Conservation (phyloP, 1,140 invertebrate genomes). For the Schlechtendalia chinensis region DNA sequence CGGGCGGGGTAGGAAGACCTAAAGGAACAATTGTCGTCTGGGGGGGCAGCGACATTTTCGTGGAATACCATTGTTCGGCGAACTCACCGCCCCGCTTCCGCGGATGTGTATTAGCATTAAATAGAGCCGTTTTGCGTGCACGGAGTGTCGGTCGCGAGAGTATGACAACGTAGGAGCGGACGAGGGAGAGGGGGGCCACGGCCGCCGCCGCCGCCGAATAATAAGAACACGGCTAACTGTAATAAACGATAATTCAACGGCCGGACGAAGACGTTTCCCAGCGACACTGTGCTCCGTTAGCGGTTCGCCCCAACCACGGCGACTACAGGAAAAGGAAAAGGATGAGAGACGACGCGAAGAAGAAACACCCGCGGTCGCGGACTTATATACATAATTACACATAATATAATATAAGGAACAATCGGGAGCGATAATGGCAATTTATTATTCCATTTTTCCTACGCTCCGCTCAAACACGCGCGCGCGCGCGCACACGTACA, state of each 20-base stretch:
- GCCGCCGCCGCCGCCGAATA: neutral
- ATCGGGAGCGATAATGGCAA: slow-evolving; percentile 45
- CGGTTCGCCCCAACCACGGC: slow-evolving; percentile 18
- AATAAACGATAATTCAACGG: slow-evolving; percentile 48
- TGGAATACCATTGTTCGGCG: slow-evolving; percentile 14
- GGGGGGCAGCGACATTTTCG: slow-evolving; percentile 13
- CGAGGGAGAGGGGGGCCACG: no score
- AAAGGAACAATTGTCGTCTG: slow-evolving; percentile 32
- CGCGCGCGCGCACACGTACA: neutral
- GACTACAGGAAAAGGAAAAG: slow-evolving; percentile 46
- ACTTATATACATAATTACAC: slow-evolving; percentile 48
- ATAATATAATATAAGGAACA: slow-evolving; percentile 48
- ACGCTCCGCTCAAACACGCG: slow-evolving; percentile 20
- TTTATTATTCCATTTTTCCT: slow-evolving; percentile 50
- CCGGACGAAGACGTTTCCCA: slow-evolving; percentile 44
- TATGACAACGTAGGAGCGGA: neutral
- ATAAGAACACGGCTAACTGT: slow-evolving; percentile 45
- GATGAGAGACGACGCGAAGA: slow-evolving; percentile 29
- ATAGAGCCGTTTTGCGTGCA: slow-evolving; percentile 44
- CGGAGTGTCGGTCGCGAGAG: slow-evolving; percentile 11
- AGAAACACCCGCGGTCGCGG: slow-evolving; percentile 28
- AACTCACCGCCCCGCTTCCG: neutral
- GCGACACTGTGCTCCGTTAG: neutral
- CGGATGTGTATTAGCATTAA: slow-evolving; percentile 43
- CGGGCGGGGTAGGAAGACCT: neutral